phyloP scores from a whole-genome alignment of 2,888 invertebrate genomes.

The Thereva nobilitata region DNA sequence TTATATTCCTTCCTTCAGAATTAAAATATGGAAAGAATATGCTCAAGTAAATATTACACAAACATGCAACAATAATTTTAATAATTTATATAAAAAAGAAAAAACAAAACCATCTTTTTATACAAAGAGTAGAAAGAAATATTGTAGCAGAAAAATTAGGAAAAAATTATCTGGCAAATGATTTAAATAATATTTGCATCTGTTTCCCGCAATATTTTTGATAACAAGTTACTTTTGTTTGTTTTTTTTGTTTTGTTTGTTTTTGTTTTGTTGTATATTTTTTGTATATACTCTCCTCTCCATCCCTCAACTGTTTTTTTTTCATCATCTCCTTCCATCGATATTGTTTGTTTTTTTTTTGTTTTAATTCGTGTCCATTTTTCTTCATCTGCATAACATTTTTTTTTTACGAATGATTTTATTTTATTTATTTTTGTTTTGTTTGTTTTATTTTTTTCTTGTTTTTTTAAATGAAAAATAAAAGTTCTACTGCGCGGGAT shows the following conservation, averaged over 20 bases:
- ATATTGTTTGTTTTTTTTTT: not conserved
- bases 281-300: no score
- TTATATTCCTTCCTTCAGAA: no score
- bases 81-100: not conserved
- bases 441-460: not conserved
- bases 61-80: slow-evolving; percentile 4
- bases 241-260: no score
- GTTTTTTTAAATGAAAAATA: slow-evolving; percentile 21
- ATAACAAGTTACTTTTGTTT: no score
- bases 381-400: slow-evolving; percentile 1
- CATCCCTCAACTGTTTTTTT: slow-evolving; percentile 11
- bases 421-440: not conserved
- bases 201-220: no score
- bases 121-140: not conserved
- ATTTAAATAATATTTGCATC: slow-evolving; percentile 26
- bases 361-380: slow-evolving; percentile 2
- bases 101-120: not conserved
- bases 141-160: not conserved
- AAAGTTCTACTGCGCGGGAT: slow-evolving; percentile 46
- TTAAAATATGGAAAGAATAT: no score
- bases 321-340: slow-evolving; percentile 4
- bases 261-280: no score
- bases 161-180: slow-evolving; percentile 25
- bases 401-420: slow-evolving; percentile 1
- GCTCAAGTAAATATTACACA: not conserved